Base-by-base conservation (phyloP, 1,140 invertebrate genomes). In the Diorhabda carinulata region DNA sequence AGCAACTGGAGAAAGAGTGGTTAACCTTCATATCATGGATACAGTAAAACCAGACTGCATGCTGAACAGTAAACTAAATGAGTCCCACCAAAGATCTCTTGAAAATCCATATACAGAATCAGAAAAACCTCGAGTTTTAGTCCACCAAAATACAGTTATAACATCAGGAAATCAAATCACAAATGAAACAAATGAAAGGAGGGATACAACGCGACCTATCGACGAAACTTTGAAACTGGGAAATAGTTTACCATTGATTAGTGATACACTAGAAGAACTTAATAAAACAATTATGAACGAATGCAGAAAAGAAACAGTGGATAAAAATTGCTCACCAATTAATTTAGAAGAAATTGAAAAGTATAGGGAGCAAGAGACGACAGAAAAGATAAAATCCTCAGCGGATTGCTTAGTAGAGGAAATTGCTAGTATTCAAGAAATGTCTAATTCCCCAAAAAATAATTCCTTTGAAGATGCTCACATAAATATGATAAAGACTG, bases 1-100 rank as follows among this genome's bases (percentile, higher is more conserved):
- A 1, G 52, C 45, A 8, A 73, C 62, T 40, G 61, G 66, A 25
- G 76, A 77, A n/a, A 61, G 71, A 61, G 71, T 74, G 2, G 76
- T 77, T 5, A 77, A 75, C 62, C 69, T 77, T n/a, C 76, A 77
- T 59, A 77, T 77, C 41, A 71, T 76, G 43, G 76, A 77, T 60
- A 57, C 66, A 0, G 3, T 67, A 4, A 77, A 77, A 70, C 43
- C 68, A 3, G 75, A 76, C 61, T 73, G 73, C 60, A 69, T 74
- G 71, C 56, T 75, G 44, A 66, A 66, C 9, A 71, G 41, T 43
- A 74, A 72, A 66, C 59, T 42, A 61, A 61, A 42, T 61, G 67
- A 68, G 57, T 43, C 40, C 9, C 59, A 64, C 57, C 63, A 65
- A 47, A 64, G 64, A 66, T 62, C 59, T 10, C 42, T 5, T 41